These are phyloP conservation scores for Antrozous pallidus DNA, from an alignment of 2,797 vertebrate genomes.

Conservation along the genomic window DNA sequence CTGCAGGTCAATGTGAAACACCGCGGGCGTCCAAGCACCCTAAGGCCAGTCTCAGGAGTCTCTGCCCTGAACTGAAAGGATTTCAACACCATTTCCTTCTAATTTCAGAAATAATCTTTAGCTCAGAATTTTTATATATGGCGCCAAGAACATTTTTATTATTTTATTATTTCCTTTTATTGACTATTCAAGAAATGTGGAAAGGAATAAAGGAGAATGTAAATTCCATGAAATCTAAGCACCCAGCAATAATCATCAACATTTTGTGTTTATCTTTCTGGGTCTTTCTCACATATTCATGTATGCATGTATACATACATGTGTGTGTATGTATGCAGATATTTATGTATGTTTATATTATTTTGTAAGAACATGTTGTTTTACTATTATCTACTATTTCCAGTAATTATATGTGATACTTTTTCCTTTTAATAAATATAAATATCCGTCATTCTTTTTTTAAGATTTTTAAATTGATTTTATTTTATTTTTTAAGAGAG, in stretches of 20 bases:
- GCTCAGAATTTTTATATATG: neutral
- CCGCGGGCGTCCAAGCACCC: neutral
- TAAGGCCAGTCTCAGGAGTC: neutral
- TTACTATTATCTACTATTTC: neutral
- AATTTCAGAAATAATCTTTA: neutral
- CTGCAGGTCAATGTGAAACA: neutral
- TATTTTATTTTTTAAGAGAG: neutral
- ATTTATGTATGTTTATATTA: neutral
- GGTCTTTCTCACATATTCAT: neutral
- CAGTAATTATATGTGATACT: neutral
- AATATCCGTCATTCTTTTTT: neutral
- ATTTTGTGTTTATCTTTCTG: neutral
- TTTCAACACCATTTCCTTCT: neutral
- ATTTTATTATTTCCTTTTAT: slow-evolving; percentile 5
- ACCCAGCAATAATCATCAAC: neutral
- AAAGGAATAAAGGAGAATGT: neutral
- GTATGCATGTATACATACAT: neutral
- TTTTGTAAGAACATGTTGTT: neutral
- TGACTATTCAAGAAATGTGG: neutral
- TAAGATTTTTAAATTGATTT: neutral
- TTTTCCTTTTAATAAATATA: slow-evolving; percentile 21
- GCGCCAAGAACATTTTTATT: neutral
- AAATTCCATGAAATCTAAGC: neutral
- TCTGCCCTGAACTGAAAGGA: neutral
- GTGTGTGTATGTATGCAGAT: neutral